phyloP scores from a whole-genome alignment of 2,113 vertebrate genomes.

The Myrmecophaga tridactyla region DNA sequence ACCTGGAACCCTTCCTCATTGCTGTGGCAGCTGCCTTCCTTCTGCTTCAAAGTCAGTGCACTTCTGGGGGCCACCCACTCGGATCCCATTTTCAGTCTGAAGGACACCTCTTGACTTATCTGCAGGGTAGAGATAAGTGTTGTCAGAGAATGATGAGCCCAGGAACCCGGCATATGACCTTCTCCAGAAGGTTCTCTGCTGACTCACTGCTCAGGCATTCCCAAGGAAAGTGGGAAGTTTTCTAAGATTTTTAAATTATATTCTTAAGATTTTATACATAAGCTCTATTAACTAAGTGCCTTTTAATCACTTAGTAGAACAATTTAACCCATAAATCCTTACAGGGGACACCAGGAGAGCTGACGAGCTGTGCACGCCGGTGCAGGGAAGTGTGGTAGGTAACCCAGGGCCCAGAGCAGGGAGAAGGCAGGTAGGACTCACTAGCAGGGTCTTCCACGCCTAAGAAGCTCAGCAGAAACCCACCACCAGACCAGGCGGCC shows the following conservation, averaged over 20 bases:
- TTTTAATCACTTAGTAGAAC: background rate
- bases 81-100: background rate
- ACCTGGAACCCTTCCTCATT: background rate
- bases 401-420: background rate
- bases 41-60: background rate
- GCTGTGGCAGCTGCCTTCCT: background rate
- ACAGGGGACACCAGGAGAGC: background rate
- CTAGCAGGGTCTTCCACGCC: background rate
- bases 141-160: background rate
- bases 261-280: background rate
- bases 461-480: background rate
- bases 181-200: background rate
- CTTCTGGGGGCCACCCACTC: background rate
- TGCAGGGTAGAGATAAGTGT: too few species aligned
- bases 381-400: background rate
- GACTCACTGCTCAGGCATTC: background rate
- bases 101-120: background rate
- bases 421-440: background rate
- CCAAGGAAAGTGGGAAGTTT: background rate
- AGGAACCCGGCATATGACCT: background rate
- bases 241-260: background rate
- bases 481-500: background rate
- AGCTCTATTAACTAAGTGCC: background rate
- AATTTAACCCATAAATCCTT: background rate
- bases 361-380: background rate